Evolutionary conservation across 2,797 vertebrate genomes (phyloP).

Genomic region (Danio jaintianensis): DNA sequence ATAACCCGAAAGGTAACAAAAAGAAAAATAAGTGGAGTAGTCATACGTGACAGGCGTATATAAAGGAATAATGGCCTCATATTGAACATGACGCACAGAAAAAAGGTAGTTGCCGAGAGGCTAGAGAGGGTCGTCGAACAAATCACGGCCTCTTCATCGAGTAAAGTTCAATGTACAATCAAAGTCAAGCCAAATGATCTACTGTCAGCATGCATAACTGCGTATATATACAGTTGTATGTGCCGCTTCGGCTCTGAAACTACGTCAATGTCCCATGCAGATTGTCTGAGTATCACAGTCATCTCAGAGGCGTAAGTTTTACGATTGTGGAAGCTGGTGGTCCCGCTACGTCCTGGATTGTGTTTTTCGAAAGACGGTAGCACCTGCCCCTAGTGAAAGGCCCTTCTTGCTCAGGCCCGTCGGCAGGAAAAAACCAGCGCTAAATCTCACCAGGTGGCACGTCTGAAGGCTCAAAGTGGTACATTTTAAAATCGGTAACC

Average conservation of each 20-base stretch:
- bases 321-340: conserved; percentile 59
- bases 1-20: conserved; percentile 59
- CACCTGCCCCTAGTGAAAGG: conserved; percentile 71
- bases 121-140: conserved; percentile 62
- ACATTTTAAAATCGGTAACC: conserved; percentile 57
- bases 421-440: conserved; percentile 62
- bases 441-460: conserved; percentile 57
- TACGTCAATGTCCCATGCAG: conserved; percentile 61
- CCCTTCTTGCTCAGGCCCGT: conserved; percentile 58
- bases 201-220: conserved; percentile 53
- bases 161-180: conserved; percentile 56
- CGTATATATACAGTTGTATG: conserved; percentile 60
- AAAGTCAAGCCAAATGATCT: conserved; percentile 51
- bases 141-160: conserved; percentile 37
- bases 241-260: conserved; percentile 56
- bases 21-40: conserved; percentile 65
- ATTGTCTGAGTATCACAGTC: conserved; percentile 56
- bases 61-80: conserved; percentile 68
- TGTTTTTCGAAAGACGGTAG: conserved; percentile 46
- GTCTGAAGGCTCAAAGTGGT: conserved; percentile 59
- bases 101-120: conserved; percentile 81
- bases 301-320: conserved; percentile 45
- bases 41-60: conserved; percentile 68
- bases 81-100: conserved; percentile 58
- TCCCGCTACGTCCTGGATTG: conserved; percentile 58